Conservation (phyloP, 2,888 invertebrate species). For the Hemistola chrysoprasaria region DNA sequence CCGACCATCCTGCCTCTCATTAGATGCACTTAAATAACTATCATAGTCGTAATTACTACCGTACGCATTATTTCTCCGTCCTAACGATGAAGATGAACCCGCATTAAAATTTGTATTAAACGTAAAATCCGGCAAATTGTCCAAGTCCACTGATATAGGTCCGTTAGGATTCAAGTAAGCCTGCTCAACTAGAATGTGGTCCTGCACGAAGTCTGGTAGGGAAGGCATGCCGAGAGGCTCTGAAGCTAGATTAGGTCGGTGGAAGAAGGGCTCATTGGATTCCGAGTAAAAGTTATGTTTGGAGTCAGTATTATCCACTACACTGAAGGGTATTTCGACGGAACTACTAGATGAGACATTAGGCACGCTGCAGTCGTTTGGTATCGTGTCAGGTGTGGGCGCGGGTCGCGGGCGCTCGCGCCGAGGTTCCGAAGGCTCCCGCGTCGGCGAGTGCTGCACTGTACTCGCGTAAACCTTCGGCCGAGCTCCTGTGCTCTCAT, state of each 20-base stretch:
- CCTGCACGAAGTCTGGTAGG: slow-evolving; percentile 94
- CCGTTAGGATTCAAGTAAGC: slow-evolving; percentile 84
- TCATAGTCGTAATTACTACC: slow-evolving; percentile 66
- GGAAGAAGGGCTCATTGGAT: slow-evolving; percentile 65
- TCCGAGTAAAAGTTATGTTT: slow-evolving; percentile 75
- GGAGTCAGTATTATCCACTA: slow-evolving; percentile 73
- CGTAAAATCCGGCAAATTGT: slow-evolving; percentile 87
- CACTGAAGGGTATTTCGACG: slow-evolving; percentile 73
- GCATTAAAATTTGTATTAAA: slow-evolving; percentile 78
- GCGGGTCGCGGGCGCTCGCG: slow-evolving; percentile 52
- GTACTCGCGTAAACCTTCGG: slow-evolving; percentile 86
- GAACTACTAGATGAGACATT: slow-evolving; percentile 71
- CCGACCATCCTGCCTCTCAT: slow-evolving; percentile 48
- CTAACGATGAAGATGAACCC: slow-evolving; percentile 61
- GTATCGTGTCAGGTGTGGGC: slow-evolving; percentile 58
- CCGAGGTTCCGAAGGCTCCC: slow-evolving; percentile 50
- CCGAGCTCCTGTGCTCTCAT: slow-evolving; percentile 88
- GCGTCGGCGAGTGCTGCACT: slow-evolving; percentile 74
- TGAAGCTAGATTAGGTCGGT: slow-evolving; percentile 67
- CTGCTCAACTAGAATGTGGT: slow-evolving; percentile 92
- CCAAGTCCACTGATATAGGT: slow-evolving; percentile 81
- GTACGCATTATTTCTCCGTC: slow-evolving; percentile 57
- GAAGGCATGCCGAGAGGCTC: slow-evolving; percentile 83
- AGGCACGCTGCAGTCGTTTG: slow-evolving; percentile 46
- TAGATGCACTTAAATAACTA: slow-evolving; percentile 56